phyloP scores from a whole-genome alignment of 2,113 vertebrate species.

The Phaethornis superciliosus region DNA sequence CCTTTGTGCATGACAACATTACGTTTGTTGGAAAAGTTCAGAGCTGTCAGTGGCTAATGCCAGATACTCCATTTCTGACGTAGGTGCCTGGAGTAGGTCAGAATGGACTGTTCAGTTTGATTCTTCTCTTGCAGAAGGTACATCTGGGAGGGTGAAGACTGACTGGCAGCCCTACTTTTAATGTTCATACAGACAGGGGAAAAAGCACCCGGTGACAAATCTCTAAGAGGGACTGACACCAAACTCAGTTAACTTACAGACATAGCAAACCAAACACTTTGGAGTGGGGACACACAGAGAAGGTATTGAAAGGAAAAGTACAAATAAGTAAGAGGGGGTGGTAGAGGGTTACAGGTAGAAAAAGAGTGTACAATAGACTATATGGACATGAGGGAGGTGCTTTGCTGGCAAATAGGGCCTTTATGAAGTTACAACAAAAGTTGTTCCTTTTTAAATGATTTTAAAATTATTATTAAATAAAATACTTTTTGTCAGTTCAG shows the following conservation, averaged over 20 bases:
- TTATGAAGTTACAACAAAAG: neutral
- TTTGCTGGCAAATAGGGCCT: neutral
- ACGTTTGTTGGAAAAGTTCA: constrained; percentile 92
- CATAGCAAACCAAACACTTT: neutral
- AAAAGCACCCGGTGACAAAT: neutral
- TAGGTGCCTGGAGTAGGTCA: constrained; percentile 76
- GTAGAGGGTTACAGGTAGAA: neutral
- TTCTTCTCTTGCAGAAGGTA: neutral
- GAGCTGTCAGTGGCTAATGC: constrained; percentile 92
- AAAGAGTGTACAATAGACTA: fast-evolving
- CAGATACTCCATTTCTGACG: constrained; percentile 71
- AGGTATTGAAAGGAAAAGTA: neutral
- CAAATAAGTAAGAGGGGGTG: neutral
- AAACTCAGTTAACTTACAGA: neutral
- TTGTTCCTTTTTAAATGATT: neutral
- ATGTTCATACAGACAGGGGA: neutral
- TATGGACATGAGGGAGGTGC: fast-evolving
- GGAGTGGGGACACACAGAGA: neutral
- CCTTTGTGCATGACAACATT: constrained; percentile 76
- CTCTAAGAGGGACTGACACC: neutral
- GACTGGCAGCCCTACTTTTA: constrained; percentile 54
- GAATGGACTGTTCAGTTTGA: neutral
- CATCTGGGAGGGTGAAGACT: constrained; percentile 57
- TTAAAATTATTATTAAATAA: neutral
- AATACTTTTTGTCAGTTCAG: neutral